Base-by-base conservation (phyloP, 2,113 vertebrate genomes). In the Syrrhaptes paradoxus region DNA sequence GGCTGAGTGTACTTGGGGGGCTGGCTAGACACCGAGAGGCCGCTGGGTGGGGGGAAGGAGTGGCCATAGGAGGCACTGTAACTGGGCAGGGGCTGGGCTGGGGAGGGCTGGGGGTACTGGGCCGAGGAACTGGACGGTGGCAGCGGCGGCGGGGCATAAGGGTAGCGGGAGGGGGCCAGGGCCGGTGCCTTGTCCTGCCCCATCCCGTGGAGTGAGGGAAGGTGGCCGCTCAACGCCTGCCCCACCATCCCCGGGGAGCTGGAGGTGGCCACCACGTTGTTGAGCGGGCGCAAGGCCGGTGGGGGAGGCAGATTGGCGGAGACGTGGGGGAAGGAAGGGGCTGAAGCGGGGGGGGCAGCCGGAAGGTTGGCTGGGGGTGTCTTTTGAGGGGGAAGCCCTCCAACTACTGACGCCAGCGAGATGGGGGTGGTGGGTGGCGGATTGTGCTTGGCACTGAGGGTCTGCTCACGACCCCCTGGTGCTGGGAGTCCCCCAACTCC, bases 201-300 rank as follows among this genome's bases (percentile, higher is more conserved):
- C 94, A 97, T 96, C 26, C 85, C 83, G 2, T 98, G 98, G 58
- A 97, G 97, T 6, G 97, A 97, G 14, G 97, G 90, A n/a, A 97
- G 95, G 74, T 97, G 98, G 75, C 97, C 94, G 24, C 90, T 91
- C 97, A 97, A 82, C 4, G 96, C 94, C 97, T 99, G 99, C 65
- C 99, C 98, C n/a, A 98, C 99, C 79, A 97, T 90, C 25, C 97
- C 97, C 81, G 99, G 93, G 91, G 97, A 96, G 85, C 96, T 96
- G 73, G 97, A 96, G 78, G 96, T 93, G 4, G 97, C 97, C 5
- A 89, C 95, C 21, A 89, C 85, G 21, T 96, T 98, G 96, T 99
- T 99, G 57, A 99, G 97, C 7, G 99, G 99, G 91, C 99, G 98
- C 83, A 99, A 96, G 62, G 99, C 99, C 7, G 99, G 99, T 3